Base-by-base conservation (phyloP, 2,113 vertebrate genomes). In the Strix uralensis region DNA sequence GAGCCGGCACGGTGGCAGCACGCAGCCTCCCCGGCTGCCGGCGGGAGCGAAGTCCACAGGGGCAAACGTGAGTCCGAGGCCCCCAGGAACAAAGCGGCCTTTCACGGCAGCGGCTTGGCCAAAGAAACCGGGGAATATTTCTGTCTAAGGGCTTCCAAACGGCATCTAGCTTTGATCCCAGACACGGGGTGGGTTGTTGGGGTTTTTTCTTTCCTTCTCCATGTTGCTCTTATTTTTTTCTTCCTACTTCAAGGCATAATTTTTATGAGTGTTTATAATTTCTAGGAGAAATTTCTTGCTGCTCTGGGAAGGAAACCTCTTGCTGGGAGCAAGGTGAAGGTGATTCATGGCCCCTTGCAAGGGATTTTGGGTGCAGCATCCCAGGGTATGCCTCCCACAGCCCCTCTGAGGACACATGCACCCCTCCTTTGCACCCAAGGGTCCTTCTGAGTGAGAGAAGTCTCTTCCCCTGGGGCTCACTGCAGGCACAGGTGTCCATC, bases 51-150 rank as follows among this genome's bases (percentile, higher is more conserved):
- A 95, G 90, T 86, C 80, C 55, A 0, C 15, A 3, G 73, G 17
- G 10, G 69, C 29, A n/a, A 63, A 42, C 15, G 26, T 2, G 2
- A 46, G 83, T 77, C 81, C 2, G 18, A 16, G 59, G 15, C 26
- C 84, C 84, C 36, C 0, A 2, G 63, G 86, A 96, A 97, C 97
- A 97, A 97, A 97, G 91, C 38, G 0, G 81, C 95, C 95, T 96
- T 97, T 97, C 95, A 97, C 15, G 2, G 90, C 86, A 11, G 93
- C 1, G 0, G 66, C 77, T 82, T 91, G 94, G 86, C 92, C 91
- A 81, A 71, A 75, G 83, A 22, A 63, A 19, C 47, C 7, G 5
- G 72, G 63, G 91, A 90, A 84, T 88, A 77, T 88, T 91, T 84
- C 80, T 65, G 61, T 57, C 61, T 51, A 11, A 86, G 55, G 71